Conservation (phyloP, 2,797 vertebrate species). For the Decapterus maruadsi region DNA sequence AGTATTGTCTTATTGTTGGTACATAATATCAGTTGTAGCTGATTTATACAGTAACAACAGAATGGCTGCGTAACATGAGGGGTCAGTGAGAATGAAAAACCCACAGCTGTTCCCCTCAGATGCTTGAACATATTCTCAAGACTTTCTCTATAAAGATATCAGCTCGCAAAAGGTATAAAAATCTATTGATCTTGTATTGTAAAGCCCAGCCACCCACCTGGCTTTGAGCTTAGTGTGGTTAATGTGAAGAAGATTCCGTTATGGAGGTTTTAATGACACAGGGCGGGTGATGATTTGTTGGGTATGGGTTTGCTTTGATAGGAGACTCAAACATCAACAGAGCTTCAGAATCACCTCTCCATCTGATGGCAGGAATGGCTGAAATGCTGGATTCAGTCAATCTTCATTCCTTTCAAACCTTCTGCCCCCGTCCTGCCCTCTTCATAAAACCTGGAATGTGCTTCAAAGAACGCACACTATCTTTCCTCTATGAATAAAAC, state of each 20-base stretch:
- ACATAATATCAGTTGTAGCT: not conserved
- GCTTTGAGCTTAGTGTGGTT: conserved; percentile 32
- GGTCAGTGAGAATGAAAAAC: not conserved
- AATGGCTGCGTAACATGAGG: not conserved
- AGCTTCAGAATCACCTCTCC: conserved; percentile 71
- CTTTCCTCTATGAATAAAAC: conserved; percentile 82
- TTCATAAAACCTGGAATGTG: conserved; percentile 86
- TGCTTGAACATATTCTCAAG: not conserved
- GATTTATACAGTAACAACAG: not conserved
- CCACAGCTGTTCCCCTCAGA: too few relatives aligned
- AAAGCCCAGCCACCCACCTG: conserved; percentile 40
- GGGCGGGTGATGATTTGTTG: conserved; percentile 48
- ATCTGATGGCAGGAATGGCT: conserved; percentile 67
- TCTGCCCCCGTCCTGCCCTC: conserved; percentile 63
- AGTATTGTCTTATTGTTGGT: not conserved
- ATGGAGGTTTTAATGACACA: conserved; percentile 13
- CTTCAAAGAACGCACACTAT: conserved; percentile 81
- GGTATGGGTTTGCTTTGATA: conserved; percentile 55
- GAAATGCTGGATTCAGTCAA: conserved; percentile 68
- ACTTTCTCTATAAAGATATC: not conserved
- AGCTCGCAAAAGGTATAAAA: not conserved
- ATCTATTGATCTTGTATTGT: not conserved
- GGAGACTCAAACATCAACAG: conserved; percentile 65
- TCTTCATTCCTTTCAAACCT: conserved; percentile 72
- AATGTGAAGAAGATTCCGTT: conserved; percentile 31